Evolutionary conservation across 2,888 invertebrate genomes (phyloP).

Genomic region (Parnassius smintheus): DNA sequence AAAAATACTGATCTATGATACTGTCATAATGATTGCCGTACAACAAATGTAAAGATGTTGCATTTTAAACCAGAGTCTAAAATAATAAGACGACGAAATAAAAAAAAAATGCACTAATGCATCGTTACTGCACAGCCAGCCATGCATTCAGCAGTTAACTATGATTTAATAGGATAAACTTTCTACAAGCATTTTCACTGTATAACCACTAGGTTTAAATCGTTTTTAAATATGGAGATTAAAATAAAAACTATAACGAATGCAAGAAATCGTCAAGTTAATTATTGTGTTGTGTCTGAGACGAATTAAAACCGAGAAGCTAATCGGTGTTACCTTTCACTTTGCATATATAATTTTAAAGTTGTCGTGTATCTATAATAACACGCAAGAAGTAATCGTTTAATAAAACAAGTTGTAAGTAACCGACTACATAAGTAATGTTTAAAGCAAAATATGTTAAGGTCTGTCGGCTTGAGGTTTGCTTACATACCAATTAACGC

Average conservation of each 20-base stretch:
- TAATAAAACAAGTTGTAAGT: conserved; percentile 15
- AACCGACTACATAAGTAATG: conserved; percentile 4
- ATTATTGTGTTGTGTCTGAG: conserved; percentile 25
- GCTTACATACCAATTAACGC: conserved; percentile 10
- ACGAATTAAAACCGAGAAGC: conserved; percentile 32
- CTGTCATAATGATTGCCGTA: too few species aligned
- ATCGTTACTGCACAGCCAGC: conserved; percentile 6
- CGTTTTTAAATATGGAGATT: conserved; percentile 19
- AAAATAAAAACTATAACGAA: conserved; percentile 15
- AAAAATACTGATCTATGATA: too few species aligned
- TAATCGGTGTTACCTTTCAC: conserved; percentile 36
- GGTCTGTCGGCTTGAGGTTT: conserved; percentile 14
- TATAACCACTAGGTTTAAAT: conserved; percentile 15
- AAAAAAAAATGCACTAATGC: conserved; percentile 6
- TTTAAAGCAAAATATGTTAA: conserved; percentile 20
- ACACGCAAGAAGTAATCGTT: conserved; percentile 58
- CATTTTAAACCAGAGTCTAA: background rate
- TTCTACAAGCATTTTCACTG: conserved; percentile 18
- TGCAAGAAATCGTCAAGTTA: conserved; percentile 15
- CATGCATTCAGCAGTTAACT: conserved; percentile 14
- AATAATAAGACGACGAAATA: too few species aligned
- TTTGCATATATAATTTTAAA: conserved; percentile 24
- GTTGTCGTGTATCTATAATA: conserved; percentile 32
- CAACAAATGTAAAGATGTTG: background rate
- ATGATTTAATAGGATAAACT: conserved; percentile 20